These are phyloP conservation scores for Parnassius mnemosyne DNA, from an alignment of 2,888 invertebrate genomes.

Conservation along the genomic window DNA sequence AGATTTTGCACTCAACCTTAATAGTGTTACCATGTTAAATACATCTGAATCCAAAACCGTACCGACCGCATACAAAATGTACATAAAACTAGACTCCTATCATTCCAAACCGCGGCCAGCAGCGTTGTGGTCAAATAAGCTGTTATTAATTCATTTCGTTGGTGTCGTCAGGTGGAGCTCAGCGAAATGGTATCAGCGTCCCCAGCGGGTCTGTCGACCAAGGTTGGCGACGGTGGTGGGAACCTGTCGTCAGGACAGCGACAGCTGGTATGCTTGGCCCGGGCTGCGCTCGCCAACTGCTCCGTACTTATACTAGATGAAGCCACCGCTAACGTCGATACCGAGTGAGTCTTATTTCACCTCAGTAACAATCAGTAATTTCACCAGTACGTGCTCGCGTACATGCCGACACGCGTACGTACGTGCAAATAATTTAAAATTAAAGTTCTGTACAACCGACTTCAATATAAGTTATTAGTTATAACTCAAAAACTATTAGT, in stretches of 20 bases:
- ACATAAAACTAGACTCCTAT: background rate
- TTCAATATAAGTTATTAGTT: too few species aligned
- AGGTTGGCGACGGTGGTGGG: constrained; percentile 84
- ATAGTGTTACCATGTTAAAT: too few species aligned
- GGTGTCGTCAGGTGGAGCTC: constrained; percentile 79
- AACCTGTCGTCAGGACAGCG: constrained; percentile 86
- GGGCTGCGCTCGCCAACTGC: constrained; percentile 86
- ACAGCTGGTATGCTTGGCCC: constrained; percentile 85
- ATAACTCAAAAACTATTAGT: too few species aligned
- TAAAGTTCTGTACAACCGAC: too few species aligned
- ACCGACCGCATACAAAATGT: too few species aligned
- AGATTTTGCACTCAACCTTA: too few species aligned
- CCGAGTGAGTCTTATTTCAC: constrained; percentile 77
- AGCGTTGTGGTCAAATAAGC: background rate
- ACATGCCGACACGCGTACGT: too few species aligned
- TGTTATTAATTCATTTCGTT: too few species aligned
- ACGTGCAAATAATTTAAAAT: too few species aligned
- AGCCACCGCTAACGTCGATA: constrained; percentile 95
- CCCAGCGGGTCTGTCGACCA: constrained; percentile 78
- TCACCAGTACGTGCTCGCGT: too few species aligned
- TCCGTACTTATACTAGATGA: constrained; percentile 87
- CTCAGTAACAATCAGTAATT: too few species aligned
- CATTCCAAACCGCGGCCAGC: background rate
- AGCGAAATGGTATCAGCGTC: constrained; percentile 78
- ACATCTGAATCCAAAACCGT: too few species aligned